Conservation (phyloP, 2,888 invertebrate species). For the Stenodera caucasica region DNA sequence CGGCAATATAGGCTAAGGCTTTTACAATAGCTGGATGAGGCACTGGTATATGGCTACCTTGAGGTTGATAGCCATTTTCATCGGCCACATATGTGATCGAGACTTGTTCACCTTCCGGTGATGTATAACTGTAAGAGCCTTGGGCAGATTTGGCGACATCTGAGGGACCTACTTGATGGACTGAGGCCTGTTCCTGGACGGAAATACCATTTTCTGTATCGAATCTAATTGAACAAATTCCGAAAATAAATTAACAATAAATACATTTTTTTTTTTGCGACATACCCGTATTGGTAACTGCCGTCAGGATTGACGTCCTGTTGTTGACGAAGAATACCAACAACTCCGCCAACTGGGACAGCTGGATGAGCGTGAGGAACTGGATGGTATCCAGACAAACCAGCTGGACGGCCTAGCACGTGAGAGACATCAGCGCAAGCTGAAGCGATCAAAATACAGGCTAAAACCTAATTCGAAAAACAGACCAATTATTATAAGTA, state of each 20-base stretch:
- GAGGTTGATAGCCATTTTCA: conserved; percentile 43
- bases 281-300: conserved; percentile 57
- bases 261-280: conserved; percentile 17
- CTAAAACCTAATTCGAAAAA: conserved; percentile 18
- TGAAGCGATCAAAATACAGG: conserved; percentile 10
- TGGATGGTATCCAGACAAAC: not conserved
- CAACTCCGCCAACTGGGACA: not conserved
- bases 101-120: conserved; percentile 52
- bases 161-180: conserved; percentile 53
- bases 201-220: conserved; percentile 64
- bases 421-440: conserved; percentile 25
- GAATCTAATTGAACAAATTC: conserved; percentile 50
- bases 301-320: conserved; percentile 56
- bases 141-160: conserved; percentile 32
- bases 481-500: no score
- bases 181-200: conserved; percentile 32
- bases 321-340: conserved; percentile 38
- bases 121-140: conserved; percentile 35
- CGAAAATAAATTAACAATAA: no score
- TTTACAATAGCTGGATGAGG: conserved; percentile 46
- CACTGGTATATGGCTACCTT: conserved; percentile 46
- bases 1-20: conserved; percentile 36
- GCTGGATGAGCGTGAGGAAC: not conserved
- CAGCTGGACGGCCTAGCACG: conserved; percentile 37
- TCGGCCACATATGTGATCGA: conserved; percentile 46